Percentiles rank a stretch among this genome's conserved stretches.
phyloP scores from a whole-genome alignment of 2,113 vertebrate species.

The Neotoma lepida region DNA sequence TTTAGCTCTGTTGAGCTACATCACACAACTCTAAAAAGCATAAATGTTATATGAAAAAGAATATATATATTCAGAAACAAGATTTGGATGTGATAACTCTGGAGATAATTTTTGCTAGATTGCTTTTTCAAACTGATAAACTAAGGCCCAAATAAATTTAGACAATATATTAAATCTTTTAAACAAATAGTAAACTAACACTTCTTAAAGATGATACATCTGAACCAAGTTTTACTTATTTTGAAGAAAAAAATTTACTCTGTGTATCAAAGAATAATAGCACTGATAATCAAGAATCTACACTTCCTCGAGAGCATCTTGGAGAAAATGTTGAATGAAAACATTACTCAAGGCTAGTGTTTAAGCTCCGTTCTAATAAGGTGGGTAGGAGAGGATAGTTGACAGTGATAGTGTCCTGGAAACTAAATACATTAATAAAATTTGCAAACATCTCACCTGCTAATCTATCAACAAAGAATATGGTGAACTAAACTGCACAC shows the following conservation, averaged over 20 bases:
- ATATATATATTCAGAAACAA: neutral
- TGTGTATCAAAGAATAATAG: neutral
- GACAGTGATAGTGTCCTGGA: neutral
- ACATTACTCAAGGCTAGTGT: neutral
- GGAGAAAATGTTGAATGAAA: slow-evolving; percentile 36
- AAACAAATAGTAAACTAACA: slow-evolving; percentile 16
- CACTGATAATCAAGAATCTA: slow-evolving; percentile 20
- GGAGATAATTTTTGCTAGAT: neutral
- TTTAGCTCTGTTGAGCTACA: neutral
- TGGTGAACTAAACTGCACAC: neutral
- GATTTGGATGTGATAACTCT: neutral
- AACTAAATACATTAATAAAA: neutral
- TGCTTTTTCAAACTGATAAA: slow-evolving; percentile 19
- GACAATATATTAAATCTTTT: neutral
- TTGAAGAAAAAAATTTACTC: slow-evolving; percentile 46
- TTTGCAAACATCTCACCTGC: neutral
- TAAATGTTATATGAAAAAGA: neutral
- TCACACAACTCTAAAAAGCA: neutral
- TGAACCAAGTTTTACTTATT: slow-evolving; percentile 48
- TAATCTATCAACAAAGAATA: neutral
- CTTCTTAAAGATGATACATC: neutral
- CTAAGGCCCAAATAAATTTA: slow-evolving; percentile 21
- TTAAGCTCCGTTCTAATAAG: neutral
- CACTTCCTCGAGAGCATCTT: neutral
- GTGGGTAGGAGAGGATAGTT: neutral